Evolutionary conservation across 2,113 vertebrate species (phyloP), one percentile per base, ranked within the genome.

Genomic region (Colossoma macropomum): DNA sequence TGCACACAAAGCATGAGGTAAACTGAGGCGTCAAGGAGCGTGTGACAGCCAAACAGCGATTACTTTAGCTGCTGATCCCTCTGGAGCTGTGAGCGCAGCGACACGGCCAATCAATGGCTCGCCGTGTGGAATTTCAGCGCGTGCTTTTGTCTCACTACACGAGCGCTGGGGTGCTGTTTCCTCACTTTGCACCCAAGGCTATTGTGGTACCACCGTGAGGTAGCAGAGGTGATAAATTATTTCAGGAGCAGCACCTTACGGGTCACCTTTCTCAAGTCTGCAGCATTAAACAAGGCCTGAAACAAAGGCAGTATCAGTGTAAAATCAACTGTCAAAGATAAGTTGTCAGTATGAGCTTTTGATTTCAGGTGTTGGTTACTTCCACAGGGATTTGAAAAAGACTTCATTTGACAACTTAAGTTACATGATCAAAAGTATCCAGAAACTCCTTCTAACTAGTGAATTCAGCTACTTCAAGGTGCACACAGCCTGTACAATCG

Each of bases 81-180:
- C 2, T 38, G 79, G 80, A 85, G 62, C 69, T 56, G 50, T 45
- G 52, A 80, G 72, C 65, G 2, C 68, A 59, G 75, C 76, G 81
- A 72, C 52, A 59, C 75, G n/a, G 73, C 21, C 45, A 48, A 41
- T 80, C 69, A 77, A 68, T 65, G 28, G 54, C 30, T 59, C 65
- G 62, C 13, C 84, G 87, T 88, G 75, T 88, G 87, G 78, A 88
- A 88, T 88, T 88, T 88, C 87, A 88, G 32, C 81, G 23, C 69
- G 2, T 10, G 70, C 80, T 75, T 83, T 88, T 88, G 87, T 88
- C 75, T 84, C 8, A 4, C 52, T 25, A 71, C 85, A 81, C 50
- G 79, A 72, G 85, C 45, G 52, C 71, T 25, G 28, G 79, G 80
- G 83, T 85, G 83, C 81, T 80, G 80, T 83, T 88, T 86, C 85